Conservation (phyloP, 2,113 vertebrate genomes). For the Lagopus muta region DNA sequence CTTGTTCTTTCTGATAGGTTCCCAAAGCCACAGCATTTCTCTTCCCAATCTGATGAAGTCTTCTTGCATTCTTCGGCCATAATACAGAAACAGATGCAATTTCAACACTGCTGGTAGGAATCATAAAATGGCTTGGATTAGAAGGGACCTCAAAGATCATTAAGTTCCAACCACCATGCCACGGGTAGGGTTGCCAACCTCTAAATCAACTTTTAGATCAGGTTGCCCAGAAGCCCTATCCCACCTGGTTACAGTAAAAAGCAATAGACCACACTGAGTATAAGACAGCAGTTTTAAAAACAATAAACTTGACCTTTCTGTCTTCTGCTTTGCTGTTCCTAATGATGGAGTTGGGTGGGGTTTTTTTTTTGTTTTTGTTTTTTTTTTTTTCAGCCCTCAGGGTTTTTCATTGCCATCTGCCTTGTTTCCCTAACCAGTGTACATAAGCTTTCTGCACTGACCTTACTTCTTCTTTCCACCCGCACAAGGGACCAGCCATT, state of each 20-base stretch:
- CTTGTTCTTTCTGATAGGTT: background rate
- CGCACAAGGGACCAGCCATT: background rate
- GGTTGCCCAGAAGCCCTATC: no score
- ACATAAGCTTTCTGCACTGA: background rate
- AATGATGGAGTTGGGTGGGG: background rate
- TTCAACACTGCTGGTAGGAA: background rate
- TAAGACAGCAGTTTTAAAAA: background rate
- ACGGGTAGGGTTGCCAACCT: no score
- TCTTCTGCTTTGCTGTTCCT: background rate
- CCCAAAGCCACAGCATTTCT: background rate
- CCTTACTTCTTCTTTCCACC: background rate
- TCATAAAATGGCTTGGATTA: no score
- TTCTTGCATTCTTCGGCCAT: background rate
- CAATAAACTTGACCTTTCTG: background rate
- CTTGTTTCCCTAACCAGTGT: background rate
- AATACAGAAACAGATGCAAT: background rate
- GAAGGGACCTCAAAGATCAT: no score
- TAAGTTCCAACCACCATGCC: no score
- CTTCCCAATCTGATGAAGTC: background rate
- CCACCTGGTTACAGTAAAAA: background rate
- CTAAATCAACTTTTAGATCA: no score
- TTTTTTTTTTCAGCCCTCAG: background rate
- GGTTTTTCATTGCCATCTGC: background rate
- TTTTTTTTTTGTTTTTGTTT: background rate
- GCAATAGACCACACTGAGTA: rapidly evolving